Conservation (phyloP, 2,797 vertebrate species). For the Crypturellus tataupa region DNA sequence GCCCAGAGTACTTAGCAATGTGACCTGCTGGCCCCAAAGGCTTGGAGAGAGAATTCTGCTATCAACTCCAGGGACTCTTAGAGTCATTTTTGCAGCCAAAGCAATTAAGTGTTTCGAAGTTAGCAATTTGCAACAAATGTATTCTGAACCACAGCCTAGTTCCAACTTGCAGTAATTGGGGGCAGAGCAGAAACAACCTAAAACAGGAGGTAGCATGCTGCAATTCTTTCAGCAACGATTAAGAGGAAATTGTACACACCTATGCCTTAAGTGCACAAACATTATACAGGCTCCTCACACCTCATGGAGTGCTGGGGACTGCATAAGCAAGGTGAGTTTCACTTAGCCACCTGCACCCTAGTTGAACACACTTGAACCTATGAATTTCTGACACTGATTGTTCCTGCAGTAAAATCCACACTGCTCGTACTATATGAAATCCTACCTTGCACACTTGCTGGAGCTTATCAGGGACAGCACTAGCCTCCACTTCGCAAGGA, state of each 20-base stretch:
- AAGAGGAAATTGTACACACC: neutral
- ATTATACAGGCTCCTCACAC: neutral
- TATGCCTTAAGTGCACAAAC: fast-evolving
- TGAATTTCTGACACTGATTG: neutral
- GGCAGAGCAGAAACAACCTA: neutral
- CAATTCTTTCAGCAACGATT: neutral
- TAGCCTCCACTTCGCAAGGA: neutral
- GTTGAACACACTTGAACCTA: neutral
- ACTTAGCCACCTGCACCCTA: neutral
- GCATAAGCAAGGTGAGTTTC: neutral
- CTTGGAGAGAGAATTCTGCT: neutral
- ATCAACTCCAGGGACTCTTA: no score
- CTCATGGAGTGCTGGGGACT: fast-evolving
- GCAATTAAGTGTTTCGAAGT: neutral
- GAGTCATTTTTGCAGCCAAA: neutral
- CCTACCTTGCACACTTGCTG: fast-evolving
- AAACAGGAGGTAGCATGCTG: fast-evolving
- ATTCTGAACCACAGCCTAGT: neutral
- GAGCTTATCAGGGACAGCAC: neutral
- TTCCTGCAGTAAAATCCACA: neutral
- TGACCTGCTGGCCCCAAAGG: no score
- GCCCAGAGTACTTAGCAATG: fast-evolving
- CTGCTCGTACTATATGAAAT: neutral
- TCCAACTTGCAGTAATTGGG: neutral
- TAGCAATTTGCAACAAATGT: neutral